Evolutionary conservation across 2,113 vertebrate genomes (phyloP).

Genomic region (Festucalex cinctus): DNA sequence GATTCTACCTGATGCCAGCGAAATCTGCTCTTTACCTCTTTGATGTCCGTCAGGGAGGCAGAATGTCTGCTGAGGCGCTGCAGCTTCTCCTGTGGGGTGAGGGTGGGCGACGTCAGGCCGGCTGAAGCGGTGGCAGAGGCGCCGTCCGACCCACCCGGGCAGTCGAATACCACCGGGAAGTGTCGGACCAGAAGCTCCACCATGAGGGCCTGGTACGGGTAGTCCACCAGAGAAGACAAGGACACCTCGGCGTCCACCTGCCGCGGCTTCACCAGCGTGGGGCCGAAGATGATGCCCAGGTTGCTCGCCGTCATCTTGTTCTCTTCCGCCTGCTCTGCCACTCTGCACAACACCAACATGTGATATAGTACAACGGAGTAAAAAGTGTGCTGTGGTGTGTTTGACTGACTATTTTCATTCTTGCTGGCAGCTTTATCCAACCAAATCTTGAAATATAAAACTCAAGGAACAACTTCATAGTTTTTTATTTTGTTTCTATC

Average conservation of each 20-base stretch:
- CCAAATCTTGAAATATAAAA: no score
- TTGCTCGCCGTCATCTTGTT: conserved; percentile 98
- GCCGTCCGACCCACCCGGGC: conserved; percentile 44
- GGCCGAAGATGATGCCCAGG: conserved; percentile 95
- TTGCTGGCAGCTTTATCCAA: no score
- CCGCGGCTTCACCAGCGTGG: conserved; percentile 87
- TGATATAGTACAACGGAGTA: no score
- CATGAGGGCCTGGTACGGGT: conserved; percentile 88
- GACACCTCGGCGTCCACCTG: conserved; percentile 87
- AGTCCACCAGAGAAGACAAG: conserved; percentile 92
- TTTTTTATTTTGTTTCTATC: no score
- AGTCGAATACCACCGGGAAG: conserved; percentile 83
- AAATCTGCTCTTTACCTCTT: conserved; percentile 75
- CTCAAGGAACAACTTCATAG: no score
- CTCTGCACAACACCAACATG: no score
- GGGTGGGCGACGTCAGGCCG: conserved; percentile 52
- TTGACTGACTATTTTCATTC: no score
- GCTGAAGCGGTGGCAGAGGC: conserved; percentile 49
- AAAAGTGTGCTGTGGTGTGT: no score
- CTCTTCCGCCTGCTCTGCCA: conserved; percentile 86
- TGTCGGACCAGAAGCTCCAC: conserved; percentile 88
- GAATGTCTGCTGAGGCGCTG: conserved; percentile 75
- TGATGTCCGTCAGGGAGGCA: conserved; percentile 75
- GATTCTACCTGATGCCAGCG: no score
- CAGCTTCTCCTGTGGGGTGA: conserved; percentile 77